Conservation (phyloP, 2,797 vertebrate genomes). For the Rousettus madagascariensis region DNA sequence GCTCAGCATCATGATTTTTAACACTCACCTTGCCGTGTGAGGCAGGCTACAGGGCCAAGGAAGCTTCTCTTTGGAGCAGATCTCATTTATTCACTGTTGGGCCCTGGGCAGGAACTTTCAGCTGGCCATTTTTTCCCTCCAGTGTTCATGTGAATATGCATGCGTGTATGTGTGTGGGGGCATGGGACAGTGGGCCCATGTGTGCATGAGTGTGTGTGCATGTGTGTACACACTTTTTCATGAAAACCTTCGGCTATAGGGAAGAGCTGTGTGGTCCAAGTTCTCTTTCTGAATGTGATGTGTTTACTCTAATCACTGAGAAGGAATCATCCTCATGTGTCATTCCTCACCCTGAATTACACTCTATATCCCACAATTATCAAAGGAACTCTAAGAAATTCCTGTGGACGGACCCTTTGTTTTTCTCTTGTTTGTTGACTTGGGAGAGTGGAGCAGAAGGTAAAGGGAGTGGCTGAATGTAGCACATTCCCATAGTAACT, state of each 20-base stretch:
- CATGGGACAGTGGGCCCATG: rapidly evolving
- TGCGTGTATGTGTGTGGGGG: not conserved
- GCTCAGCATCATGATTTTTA: not conserved
- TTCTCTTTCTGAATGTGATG: not conserved
- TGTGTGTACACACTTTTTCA: not conserved
- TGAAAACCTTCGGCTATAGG: not conserved
- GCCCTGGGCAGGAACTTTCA: not conserved
- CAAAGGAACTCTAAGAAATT: not conserved
- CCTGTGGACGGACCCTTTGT: not conserved
- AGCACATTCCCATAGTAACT: no score
- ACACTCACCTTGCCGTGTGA: not conserved
- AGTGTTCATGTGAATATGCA: not conserved
- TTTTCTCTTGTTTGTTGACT: not conserved
- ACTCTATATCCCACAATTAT: not conserved
- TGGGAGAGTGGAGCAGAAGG: not conserved
- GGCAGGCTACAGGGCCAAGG: not conserved
- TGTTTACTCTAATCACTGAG: not conserved
- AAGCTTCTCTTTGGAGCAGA: not conserved
- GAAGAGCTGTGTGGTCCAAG: not conserved
- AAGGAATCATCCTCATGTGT: not conserved
- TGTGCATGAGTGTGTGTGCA: rapidly evolving
- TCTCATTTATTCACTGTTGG: not conserved
- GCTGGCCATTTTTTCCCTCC: rapidly evolving
- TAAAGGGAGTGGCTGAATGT: rapidly evolving
- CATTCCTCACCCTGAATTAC: not conserved